Conservation (phyloP, 2,888 invertebrate species). For the Lasioglossum zephyrum region DNA sequence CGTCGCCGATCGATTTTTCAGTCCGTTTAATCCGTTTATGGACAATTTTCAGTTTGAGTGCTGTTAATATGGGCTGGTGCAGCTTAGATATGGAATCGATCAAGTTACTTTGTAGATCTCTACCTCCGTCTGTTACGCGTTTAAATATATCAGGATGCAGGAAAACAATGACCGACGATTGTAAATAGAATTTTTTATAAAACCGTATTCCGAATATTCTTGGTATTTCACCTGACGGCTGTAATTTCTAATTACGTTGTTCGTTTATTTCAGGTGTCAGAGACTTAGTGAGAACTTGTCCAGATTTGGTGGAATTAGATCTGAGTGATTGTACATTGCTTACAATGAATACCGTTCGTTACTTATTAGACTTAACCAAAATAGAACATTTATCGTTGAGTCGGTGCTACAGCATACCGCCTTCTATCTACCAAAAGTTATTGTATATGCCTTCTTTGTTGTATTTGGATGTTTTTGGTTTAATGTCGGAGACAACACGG, state of each 20-base stretch:
- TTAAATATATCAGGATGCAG: constrained; percentile 94
- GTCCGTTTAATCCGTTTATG: background rate
- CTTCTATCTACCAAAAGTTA: constrained; percentile 88
- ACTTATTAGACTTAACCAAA: constrained; percentile 86
- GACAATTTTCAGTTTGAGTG: constrained; percentile 85
- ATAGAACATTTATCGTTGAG: constrained; percentile 92
- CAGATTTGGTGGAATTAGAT: constrained; percentile 92
- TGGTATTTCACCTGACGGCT: background rate
- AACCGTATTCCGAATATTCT: constrained; percentile 7
- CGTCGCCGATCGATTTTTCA: background rate
- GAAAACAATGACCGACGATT: constrained; percentile 89
- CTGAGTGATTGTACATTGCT: constrained; percentile 93
- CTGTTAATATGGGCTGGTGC: constrained; percentile 94
- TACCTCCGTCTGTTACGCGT: constrained; percentile 89
- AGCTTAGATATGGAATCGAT: constrained; percentile 87
- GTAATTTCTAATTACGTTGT: background rate
- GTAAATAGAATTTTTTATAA: constrained; percentile 85
- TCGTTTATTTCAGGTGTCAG: constrained; percentile 87
- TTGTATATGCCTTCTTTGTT: constrained; percentile 88
- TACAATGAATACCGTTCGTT: constrained; percentile 87
- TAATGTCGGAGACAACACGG: constrained; percentile 87
- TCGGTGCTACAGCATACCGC: constrained; percentile 92
- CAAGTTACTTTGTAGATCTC: constrained; percentile 86
- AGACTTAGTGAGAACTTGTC: constrained; percentile 88
- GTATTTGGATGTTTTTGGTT: constrained; percentile 93